Evolutionary conservation across 2,797 vertebrate species (phyloP).

Genomic region (Aplochiton taeniatus): DNA sequence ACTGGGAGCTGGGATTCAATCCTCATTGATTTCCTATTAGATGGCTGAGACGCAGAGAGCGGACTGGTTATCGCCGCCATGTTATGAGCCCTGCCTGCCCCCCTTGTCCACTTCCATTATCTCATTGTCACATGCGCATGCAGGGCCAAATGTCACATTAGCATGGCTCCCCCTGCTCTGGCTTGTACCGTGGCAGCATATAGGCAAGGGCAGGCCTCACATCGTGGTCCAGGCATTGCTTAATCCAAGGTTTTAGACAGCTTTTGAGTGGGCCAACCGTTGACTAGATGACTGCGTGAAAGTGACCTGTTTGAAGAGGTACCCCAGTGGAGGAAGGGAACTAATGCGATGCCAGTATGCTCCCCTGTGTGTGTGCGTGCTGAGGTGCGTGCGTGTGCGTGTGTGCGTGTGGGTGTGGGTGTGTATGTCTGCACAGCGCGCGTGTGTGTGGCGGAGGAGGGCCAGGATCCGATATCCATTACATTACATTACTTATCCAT

Average conservation of each 20-base stretch:
- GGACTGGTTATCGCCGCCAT: slow-evolving; percentile 44
- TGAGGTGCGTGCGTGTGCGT: background rate
- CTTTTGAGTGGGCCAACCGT: too few species aligned
- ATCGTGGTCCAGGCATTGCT: too few species aligned
- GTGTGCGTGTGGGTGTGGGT: background rate
- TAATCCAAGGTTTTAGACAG: too few species aligned
- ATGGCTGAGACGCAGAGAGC: slow-evolving; percentile 25
- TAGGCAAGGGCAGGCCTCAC: too few species aligned
- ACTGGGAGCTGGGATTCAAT: slow-evolving; percentile 19
- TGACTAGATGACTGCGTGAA: too few species aligned
- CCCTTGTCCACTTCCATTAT: slow-evolving; percentile 61
- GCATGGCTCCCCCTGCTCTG: slow-evolving; percentile 47
- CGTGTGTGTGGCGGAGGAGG: background rate
- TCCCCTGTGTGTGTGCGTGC: background rate
- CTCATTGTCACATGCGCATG: slow-evolving; percentile 60
- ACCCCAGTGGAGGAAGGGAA: too few species aligned
- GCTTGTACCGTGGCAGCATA: too few species aligned
- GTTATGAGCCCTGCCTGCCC: slow-evolving; percentile 47
- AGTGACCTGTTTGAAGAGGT: too few species aligned
- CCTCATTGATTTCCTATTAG: slow-evolving; percentile 34
- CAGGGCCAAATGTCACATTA: slow-evolving; percentile 77
- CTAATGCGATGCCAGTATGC: too few species aligned
- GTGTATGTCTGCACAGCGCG: background rate
- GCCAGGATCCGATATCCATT: slow-evolving; percentile 25
- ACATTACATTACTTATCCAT: too few species aligned